Base-by-base conservation (phyloP, 1,140 invertebrate genomes). In the Diprion similis region DNA sequence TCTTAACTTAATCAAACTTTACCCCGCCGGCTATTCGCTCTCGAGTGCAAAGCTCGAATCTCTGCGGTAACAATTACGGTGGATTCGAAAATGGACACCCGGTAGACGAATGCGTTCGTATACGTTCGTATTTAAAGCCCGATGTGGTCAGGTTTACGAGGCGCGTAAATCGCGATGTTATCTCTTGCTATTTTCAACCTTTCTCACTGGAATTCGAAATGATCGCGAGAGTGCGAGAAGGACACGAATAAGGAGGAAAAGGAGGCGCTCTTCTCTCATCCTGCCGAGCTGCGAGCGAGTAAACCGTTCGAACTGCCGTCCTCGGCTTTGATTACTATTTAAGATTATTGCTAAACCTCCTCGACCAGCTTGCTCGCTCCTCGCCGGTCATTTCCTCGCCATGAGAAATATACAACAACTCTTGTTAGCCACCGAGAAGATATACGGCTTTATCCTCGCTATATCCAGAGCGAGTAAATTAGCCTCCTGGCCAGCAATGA, bases 161-260 rank as follows among this genome's bases (percentile, higher is more conserved):
- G 11, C 51, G 51, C 51, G 51, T 59, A 59, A 59, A 59, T 59
- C 51, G 11, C 51, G 51, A 59, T 59, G 51, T 59, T 59, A 59
- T 59, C 51, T 59, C 51, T 59, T 17, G 51, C 51, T 17, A 59
- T 59, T 59, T 59, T 59, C 51, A 59, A 59, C 51, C 51, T 59
- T 59, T 59, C 11, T 17, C 51, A 8, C 4, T 9, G 51, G 51
- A 59, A 59, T 59, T 59, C 51, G 11, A 59, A 59, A 59, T 59
- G 51, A 17, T 59, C 51, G 11, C 11, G n/a, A 59, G 51, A 59
- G 24, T 3, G 24, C 24, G 24, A 37, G 24, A 37, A 37, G 24
- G 24, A 37, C 24, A 6, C 2, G 24, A 37, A 37, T 1, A 37
- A 37, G 24, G 24, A 37, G n/a, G n/a, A 37, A 37, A 37, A 37